Percentiles rank a stretch among this genome's conserved stretches.
These are phyloP conservation scores for Epizoanthus scotinus DNA, from an alignment of 92 coral and sea anemone species.

Conservation along the genomic window DNA sequence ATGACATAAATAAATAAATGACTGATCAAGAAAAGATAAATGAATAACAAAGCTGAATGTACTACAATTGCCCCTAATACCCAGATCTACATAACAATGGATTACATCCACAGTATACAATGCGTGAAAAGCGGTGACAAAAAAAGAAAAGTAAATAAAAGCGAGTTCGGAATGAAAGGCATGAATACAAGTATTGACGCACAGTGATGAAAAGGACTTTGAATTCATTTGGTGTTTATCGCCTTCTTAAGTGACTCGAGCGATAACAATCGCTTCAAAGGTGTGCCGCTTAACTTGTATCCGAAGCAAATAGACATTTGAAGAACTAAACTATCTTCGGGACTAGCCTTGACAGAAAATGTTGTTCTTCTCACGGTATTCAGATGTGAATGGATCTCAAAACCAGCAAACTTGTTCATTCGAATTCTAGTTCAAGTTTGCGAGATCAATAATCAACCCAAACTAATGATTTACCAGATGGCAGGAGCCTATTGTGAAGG, in stretches of 20 bases:
- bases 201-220: conserved; percentile 76
- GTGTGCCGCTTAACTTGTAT: conserved; percentile 72
- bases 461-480: conserved; percentile 51
- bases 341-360: conserved; percentile 8
- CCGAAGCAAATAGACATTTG: conserved; percentile 42
- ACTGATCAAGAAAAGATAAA: conserved; percentile 98
- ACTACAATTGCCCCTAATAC: conserved; percentile 96
- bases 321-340: conserved; percentile 28
- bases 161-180: conserved; percentile 86
- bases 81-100: conserved; percentile 99
- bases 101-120: conserved; percentile 96
- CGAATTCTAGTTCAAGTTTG: not conserved
- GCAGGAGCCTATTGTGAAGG: conserved; percentile 53
- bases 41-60: conserved; percentile 98
- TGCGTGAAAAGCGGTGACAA: conserved; percentile 86
- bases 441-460: conserved; percentile 27
- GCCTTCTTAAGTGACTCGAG: conserved; percentile 73
- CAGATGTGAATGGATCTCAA: conserved; percentile 24
- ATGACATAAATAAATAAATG: conserved; percentile 99
- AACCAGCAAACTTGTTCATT: conserved; percentile 27
- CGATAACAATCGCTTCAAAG: conserved; percentile 90
- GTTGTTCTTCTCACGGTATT: conserved; percentile 3
- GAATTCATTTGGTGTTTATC: conserved; percentile 86
- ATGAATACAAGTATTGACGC: conserved; percentile 80
- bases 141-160: conserved; percentile 81